A percentile compares a stretch with the other conserved stretches of the same genome.
Evolutionary conservation across 2,113 vertebrate species (phyloP).

Genomic region (Zosterops hypoxanthus): DNA sequence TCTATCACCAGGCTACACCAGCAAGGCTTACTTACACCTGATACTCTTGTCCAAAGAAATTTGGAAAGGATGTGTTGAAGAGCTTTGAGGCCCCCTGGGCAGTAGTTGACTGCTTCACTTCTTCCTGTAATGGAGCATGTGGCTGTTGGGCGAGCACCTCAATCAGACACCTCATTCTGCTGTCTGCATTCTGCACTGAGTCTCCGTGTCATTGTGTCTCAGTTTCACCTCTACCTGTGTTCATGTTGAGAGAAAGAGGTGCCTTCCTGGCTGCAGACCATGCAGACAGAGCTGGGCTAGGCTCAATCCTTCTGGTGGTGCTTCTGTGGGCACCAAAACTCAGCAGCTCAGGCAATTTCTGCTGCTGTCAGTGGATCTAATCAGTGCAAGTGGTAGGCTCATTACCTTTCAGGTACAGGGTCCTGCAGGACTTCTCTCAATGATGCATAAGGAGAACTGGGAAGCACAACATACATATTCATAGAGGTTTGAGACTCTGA

Average conservation of each 20-base stretch:
- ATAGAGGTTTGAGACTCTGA: not conserved
- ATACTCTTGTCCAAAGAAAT: not conserved
- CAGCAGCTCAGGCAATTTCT: not conserved
- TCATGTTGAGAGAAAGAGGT: not conserved
- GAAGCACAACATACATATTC: not conserved
- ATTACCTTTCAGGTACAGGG: not conserved
- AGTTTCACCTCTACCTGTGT: not conserved
- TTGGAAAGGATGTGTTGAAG: not conserved
- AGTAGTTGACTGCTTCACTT: accelerated
- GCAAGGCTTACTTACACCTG: not conserved
- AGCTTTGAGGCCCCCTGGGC: not conserved
- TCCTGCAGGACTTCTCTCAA: not conserved
- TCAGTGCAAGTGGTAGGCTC: not conserved
- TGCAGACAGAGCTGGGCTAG: not conserved
- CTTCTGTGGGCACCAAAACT: not conserved
- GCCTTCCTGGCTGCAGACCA: not conserved
- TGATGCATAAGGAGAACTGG: not conserved
- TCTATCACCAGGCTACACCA: accelerated
- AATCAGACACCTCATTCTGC: not conserved
- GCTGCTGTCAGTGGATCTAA: not conserved
- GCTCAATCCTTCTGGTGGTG: not conserved
- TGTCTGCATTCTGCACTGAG: accelerated
- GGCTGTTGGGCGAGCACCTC: not conserved
- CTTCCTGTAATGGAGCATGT: accelerated
- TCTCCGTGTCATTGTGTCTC: accelerated